Base-by-base conservation (phyloP, 2,797 vertebrate species). In the Neopelma chrysocephalum region DNA sequence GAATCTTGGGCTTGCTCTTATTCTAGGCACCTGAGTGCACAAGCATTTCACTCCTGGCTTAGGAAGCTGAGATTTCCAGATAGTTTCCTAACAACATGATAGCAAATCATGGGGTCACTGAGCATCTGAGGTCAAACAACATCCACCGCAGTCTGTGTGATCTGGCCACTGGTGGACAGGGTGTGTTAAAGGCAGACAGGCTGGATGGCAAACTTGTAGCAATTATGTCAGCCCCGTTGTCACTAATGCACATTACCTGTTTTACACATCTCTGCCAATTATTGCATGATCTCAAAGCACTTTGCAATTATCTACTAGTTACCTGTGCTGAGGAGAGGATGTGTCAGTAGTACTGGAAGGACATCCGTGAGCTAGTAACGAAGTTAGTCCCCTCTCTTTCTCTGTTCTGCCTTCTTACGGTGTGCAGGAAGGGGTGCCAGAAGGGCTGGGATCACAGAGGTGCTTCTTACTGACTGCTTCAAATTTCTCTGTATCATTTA, bases 71-170 rank as follows among this genome's bases (percentile, higher is more conserved):
- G 48, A 89, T 79, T 94, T 62, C 47, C 64, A 32, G 36, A 60
- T 34, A 22, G 36, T 88, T 95, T 95, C 82, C 90, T 84, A 32
- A 22, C 9, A 29, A 54, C 25, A 15, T 0, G 0, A 22, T 11
- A 79, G 54, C 51, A 36, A 82, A 87, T 47, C 15, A 20, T 17
- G 58, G 17, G 26, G 32, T 18, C 4, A 0, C 71, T 48, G 78
- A 61, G 25, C 7, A 29, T 58, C 51, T 79, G 45, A 79, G 38
- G 4, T 80, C 51, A 70, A 58, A 36, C 19, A 20, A 10, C 9
- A 14, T 29, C 27, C 36, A 11, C 27, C 1, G 0, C 64, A 21
- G 16, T 32, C 64, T 50, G 57, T n/a, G 36, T 0, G 0, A 5
- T 32, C 45, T 64, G 68, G 23, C 36, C 19, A 4, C 71, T 21